A percentile compares a stretch with the other conserved stretches of the same genome.
Conservation (phyloP, 2,113 vertebrate species). For the Circaetus gallicus region DNA sequence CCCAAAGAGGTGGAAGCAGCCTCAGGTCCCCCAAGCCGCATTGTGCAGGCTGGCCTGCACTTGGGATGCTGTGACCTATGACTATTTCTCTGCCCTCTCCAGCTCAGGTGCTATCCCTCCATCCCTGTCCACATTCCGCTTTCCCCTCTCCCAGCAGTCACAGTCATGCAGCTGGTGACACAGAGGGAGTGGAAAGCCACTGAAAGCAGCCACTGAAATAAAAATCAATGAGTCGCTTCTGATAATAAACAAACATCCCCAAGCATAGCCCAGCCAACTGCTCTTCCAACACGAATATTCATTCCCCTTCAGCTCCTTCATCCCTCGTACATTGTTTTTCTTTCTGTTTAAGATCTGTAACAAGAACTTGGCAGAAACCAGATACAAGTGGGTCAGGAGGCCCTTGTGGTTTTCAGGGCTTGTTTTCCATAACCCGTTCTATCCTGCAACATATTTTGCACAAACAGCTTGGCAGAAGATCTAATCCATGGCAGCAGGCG, state of each 20-base stretch:
- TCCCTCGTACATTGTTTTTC: conserved; percentile 51
- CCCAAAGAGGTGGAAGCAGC: neutral
- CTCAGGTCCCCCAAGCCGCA: neutral
- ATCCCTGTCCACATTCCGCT: neutral
- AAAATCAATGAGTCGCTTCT: neutral
- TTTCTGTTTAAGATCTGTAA: conserved; percentile 63
- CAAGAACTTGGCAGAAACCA: conserved; percentile 69
- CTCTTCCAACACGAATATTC: conserved; percentile 29
- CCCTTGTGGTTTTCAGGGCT: conserved; percentile 69
- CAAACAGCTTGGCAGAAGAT: conserved; percentile 49
- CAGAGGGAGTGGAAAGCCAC: neutral
- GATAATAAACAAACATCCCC: conserved; percentile 38
- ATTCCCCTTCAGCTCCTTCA: conserved; percentile 23
- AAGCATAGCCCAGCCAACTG: neutral
- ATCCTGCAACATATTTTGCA: conserved; percentile 63
- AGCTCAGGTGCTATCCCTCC: neutral
- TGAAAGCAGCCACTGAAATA: neutral
- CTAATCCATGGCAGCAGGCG: conserved; percentile 3
- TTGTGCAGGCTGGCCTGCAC: neutral
- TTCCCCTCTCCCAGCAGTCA: neutral
- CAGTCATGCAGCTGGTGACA: neutral
- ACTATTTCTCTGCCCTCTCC: neutral
- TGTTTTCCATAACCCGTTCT: conserved; percentile 65
- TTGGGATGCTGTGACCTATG: neutral
- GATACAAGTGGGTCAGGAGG: conserved; percentile 71